These are phyloP conservation scores for Sakesphorus luctuosus DNA, from an alignment of 2,113 vertebrate species.

Conservation along the genomic window DNA sequence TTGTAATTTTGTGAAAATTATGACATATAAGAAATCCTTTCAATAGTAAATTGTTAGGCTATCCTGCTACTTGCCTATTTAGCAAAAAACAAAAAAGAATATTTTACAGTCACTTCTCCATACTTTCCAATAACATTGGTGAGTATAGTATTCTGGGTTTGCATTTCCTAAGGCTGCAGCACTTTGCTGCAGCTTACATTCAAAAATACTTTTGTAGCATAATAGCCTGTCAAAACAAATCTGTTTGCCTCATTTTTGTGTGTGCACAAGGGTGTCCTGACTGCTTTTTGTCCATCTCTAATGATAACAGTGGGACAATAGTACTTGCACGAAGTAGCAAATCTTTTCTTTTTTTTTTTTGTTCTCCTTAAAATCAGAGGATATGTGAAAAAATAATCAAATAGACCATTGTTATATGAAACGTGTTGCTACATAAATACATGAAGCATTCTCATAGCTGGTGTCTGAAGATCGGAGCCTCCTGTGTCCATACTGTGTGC, in stretches of 20 bases:
- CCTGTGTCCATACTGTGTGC: background rate
- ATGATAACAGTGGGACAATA: conserved; percentile 15
- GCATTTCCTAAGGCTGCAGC: conserved; percentile 63
- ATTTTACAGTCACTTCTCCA: conserved; percentile 16
- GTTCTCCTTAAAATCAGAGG: background rate
- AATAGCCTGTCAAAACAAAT: conserved; percentile 83
- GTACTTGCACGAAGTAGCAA: background rate
- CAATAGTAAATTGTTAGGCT: conserved; percentile 39
- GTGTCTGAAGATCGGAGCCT: background rate
- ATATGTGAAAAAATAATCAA: background rate
- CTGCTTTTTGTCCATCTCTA: conserved; percentile 64
- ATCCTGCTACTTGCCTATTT: conserved; percentile 4
- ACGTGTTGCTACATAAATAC: background rate
- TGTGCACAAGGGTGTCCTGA: conserved; percentile 46
- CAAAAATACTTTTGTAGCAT: conserved; percentile 79
- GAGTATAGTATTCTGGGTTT: background rate
- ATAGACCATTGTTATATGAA: background rate
- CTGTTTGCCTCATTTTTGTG: conserved; percentile 71
- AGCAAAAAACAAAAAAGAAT: background rate
- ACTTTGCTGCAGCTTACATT: conserved; percentile 77
- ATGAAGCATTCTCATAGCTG: background rate
- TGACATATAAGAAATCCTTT: conserved; percentile 53
- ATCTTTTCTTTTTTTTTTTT: background rate
- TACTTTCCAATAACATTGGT: conserved; percentile 45
- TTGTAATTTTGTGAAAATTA: conserved; percentile 70